These are phyloP conservation scores for Lasioglossum baleicum DNA, from an alignment of 1,140 invertebrate species.

Conservation along the genomic window DNA sequence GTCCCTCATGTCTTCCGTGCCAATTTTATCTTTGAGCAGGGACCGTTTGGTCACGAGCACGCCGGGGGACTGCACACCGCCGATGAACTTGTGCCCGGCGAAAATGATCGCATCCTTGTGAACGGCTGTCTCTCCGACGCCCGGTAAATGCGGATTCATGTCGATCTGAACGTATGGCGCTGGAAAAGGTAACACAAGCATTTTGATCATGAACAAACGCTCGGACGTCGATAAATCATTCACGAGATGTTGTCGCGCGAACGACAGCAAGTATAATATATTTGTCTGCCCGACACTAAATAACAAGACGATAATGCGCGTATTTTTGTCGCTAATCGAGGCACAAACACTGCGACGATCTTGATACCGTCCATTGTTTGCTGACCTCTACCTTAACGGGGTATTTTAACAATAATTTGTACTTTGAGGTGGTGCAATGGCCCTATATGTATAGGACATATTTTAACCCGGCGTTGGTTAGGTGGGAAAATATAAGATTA, in stretches of 20 bases:
- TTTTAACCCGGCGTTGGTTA: too few species aligned
- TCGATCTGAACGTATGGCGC: conserved; percentile 90
- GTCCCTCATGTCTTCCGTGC: conserved; percentile 75
- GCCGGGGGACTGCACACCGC: conserved; percentile 92
- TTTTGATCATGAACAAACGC: background rate
- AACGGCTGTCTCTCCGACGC: conserved; percentile 84
- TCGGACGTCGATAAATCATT: background rate
- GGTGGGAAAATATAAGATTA: too few species aligned
- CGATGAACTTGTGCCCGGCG: conserved; percentile 94
- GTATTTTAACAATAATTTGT: too few species aligned
- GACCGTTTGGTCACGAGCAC: conserved; percentile 81
- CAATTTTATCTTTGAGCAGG: conserved; percentile 78
- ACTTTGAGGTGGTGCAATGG: too few species aligned
- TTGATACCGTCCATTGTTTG: background rate
- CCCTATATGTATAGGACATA: too few species aligned
- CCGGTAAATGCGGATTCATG: conserved; percentile 90
- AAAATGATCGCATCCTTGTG: conserved; percentile 95
- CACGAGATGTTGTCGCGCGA: too few species aligned
- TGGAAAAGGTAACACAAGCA: conserved; percentile 61
- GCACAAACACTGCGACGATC: background rate
- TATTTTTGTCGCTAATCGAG: too few species aligned
- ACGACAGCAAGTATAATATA: too few species aligned
- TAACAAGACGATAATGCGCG: too few species aligned
- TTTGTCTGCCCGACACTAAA: too few species aligned
- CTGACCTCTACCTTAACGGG: too few species aligned